Evolutionary conservation across 1,140 invertebrate genomes (phyloP), one percentile per base, ranked within the genome.

Genomic region (Varroa destructor): DNA sequence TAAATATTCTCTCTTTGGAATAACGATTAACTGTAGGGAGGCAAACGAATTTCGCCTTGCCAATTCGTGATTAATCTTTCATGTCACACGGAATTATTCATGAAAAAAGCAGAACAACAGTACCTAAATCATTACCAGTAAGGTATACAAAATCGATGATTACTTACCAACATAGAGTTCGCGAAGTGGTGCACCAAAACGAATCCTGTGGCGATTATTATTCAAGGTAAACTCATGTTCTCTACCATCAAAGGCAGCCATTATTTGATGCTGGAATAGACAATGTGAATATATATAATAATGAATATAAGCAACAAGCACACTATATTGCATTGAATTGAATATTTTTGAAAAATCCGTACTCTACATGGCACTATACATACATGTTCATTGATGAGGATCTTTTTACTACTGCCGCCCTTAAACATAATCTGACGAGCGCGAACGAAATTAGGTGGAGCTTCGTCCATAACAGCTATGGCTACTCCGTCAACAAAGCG

Each of bases 371-470:
- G 61, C 61, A 42, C 6, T 37, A 4, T 37, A 67, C 61, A 14
- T 40, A 67, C 61, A 8, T 40, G 40, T 40, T 67, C 61, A 67
- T 67, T 67, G 61, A 67, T 67, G 61, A 67, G 40, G 61, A 67
- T 67, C 40, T 67, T 67, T 40, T 67, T 67, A 43, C 37, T 67
- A 2, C 40, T 36, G 1, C 61, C 61, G 46, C 61, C 61, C 14
- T 46, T 40, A 37, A 67, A 67, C 61, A 67, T 67, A 37, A 67
- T 67, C 37, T 67, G 61, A n/a, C 61, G 61, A 37, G 61, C 61
- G 46, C 61, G 61, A n/a, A 67, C 61, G 37, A 67, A 40, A 67
- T 67, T 67, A 1, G 61, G 61, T 8, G 61, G 61, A 12, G 46
- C 36, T 46, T 67, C 61, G 3, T 67, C 61, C 12, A 67, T 67